These are phyloP conservation scores for Chamaetylas fuelleborni DNA, from an alignment of 2,113 vertebrate genomes.

Conservation along the genomic window DNA sequence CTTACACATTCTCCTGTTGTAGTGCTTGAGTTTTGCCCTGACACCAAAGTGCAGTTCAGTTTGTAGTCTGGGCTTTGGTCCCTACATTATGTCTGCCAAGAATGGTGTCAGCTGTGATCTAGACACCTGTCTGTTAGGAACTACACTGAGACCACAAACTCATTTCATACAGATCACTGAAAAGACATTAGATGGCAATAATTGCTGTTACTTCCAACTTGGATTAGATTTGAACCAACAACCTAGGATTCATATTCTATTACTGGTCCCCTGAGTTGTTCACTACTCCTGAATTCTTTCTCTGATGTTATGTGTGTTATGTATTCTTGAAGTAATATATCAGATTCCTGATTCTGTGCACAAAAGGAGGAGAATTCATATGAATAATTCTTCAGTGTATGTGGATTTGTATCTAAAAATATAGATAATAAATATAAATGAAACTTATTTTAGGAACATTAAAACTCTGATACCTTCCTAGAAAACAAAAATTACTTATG, in stretches of 20 bases:
- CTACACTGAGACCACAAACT: slow-evolving; percentile 25
- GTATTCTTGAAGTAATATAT: background rate
- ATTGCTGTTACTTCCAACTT: slow-evolving; percentile 45
- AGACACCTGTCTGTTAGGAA: slow-evolving; percentile 23
- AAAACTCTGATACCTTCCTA: background rate
- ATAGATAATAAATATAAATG: background rate
- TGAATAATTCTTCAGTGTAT: background rate
- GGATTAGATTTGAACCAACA: slow-evolving; percentile 56
- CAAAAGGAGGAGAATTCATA: background rate
- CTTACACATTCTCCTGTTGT: background rate
- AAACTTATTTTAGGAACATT: background rate
- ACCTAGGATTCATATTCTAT: slow-evolving; percentile 44
- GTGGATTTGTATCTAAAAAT: background rate
- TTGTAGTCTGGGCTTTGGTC: background rate
- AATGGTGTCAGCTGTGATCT: slow-evolving; percentile 6
- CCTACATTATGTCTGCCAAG: background rate
- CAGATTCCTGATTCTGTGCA: slow-evolving; percentile 1
- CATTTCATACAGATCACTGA: slow-evolving; percentile 51
- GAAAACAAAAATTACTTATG: background rate
- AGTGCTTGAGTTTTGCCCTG: background rate
- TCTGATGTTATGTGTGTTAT: background rate
- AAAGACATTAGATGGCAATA: slow-evolving; percentile 46
- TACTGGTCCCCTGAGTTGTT: slow-evolving; percentile 34
- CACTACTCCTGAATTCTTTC: background rate
- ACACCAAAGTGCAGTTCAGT: background rate